Evolutionary conservation across 2,113 vertebrate species (phyloP).

Genomic region (Syrmaticus mikado): DNA sequence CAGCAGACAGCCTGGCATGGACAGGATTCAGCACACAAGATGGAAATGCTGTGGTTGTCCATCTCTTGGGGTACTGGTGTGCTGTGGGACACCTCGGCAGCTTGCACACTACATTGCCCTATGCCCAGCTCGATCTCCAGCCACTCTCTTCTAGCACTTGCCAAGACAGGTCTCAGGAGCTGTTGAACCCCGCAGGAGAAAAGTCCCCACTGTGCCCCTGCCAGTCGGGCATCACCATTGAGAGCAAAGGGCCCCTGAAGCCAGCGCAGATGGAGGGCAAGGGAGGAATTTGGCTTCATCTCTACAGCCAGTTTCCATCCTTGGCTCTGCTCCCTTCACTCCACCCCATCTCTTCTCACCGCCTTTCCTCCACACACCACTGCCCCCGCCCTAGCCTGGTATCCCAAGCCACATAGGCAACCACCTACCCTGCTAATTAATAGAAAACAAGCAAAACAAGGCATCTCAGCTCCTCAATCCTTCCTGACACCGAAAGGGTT

Average conservation of each 20-base stretch:
- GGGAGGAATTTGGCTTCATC: not conserved
- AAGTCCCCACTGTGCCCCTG: not conserved
- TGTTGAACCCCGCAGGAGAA: not conserved
- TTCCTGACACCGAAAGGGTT: conserved; percentile 34
- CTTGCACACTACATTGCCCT: not conserved
- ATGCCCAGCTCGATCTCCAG: not conserved
- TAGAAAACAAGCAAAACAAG: not conserved
- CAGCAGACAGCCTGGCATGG: not conserved
- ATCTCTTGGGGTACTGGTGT: not conserved
- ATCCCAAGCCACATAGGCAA: not conserved
- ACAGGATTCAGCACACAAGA: not conserved
- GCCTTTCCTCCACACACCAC: not conserved
- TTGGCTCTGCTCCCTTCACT: not conserved
- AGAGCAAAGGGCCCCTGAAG: not conserved
- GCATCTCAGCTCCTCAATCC: not conserved
- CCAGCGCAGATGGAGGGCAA: not conserved
- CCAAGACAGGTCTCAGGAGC: not conserved
- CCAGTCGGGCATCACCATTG: not conserved
- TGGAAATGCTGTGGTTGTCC: not conserved
- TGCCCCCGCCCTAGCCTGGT: not conserved
- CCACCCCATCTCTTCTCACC: not conserved
- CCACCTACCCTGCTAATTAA: not conserved
- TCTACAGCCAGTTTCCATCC: not conserved
- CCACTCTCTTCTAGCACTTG: not conserved
- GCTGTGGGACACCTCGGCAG: not conserved